Evolutionary conservation across 2,888 invertebrate genomes (phyloP), one percentile per base, ranked within the genome.

Genomic region (Hirtodrosophila alboralis): DNA sequence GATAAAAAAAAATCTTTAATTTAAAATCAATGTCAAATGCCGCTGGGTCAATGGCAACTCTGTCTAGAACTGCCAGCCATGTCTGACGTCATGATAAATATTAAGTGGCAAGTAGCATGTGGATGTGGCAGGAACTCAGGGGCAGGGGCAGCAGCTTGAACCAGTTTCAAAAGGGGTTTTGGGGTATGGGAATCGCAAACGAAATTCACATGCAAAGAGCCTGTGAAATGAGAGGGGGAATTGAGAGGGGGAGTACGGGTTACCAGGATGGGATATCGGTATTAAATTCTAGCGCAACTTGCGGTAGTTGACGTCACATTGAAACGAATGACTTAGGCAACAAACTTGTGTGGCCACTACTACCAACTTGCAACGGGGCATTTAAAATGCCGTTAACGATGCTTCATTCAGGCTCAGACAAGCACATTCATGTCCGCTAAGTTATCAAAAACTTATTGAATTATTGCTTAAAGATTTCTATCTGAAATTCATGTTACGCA

Each of bases 221-320:
- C n/a, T n/a, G n/a, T n/a, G n/a, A n/a, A n/a, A n/a, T n/a, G n/a
- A n/a, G n/a, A n/a, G n/a, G n/a, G n/a, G n/a, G n/a, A n/a, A n/a
- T n/a, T n/a, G n/a, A n/a, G n/a, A n/a, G n/a, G n/a, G n/a, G n/a
- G n/a, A n/a, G n/a, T n/a, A n/a, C n/a, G n/a, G n/a, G n/a, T n/a
- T n/a, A n/a, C n/a, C n/a, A n/a, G 16, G 56, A 0, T 28, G 26
- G 6, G 12, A 8, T 7, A 43, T 34, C 34, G 54, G 51, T 58
- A 43, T 41, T 62, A 49, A 78, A 79, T 79, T 79, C 85, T 84
- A 83, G 79, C 62, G 30, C 79, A 79, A 45, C 54, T 84, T 79
- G 65, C 78, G 85, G 85, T 84, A 72, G 75, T 84, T 79, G 83
- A 68, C 78, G 83, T 81, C 83, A 79, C 61, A 18, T n/a, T n/a